phyloP scores from a whole-genome alignment of 2,888 invertebrate species.

The Phyto melanocephala region DNA sequence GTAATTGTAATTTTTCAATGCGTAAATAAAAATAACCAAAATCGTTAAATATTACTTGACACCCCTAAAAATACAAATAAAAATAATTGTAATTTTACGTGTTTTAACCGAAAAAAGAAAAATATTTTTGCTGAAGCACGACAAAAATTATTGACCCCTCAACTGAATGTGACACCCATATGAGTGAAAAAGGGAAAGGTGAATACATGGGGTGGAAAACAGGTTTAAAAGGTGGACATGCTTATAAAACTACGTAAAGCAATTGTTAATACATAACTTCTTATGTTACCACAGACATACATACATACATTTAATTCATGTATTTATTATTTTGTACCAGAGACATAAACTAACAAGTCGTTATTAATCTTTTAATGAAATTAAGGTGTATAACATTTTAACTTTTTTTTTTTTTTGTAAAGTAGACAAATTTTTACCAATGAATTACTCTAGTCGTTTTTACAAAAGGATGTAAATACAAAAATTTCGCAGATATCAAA shows the following conservation, averaged over 20 bases:
- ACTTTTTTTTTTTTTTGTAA: slow-evolving; percentile 9
- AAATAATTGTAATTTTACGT: slow-evolving; percentile 60
- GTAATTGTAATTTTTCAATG: not conserved
- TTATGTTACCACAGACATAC: no score
- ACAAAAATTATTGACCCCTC: slow-evolving; percentile 47
- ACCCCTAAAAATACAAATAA: slow-evolving; percentile 43
- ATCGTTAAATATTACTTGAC: slow-evolving; percentile 50
- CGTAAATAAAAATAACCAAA: not conserved
- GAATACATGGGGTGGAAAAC: slow-evolving; percentile 39
- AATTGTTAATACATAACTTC: not conserved
- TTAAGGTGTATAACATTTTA: slow-evolving; percentile 46
- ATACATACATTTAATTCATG: no score
- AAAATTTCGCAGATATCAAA: not conserved
- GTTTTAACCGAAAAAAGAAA: slow-evolving; percentile 54
- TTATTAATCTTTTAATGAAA: slow-evolving; percentile 58
- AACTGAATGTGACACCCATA: slow-evolving; percentile 47
- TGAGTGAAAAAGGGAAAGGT: slow-evolving; percentile 30
- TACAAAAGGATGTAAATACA: not conserved
- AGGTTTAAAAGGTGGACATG: slow-evolving; percentile 24
- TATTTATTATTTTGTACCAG: not conserved
- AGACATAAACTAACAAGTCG: slow-evolving; percentile 52
- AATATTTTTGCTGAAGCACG: not conserved
- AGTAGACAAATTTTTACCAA: slow-evolving; percentile 38
- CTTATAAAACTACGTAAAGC: slow-evolving; percentile 11
- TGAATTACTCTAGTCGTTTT: not conserved